These are phyloP conservation scores for Grus americana DNA, from an alignment of 2,113 vertebrate genomes.

Conservation along the genomic window DNA sequence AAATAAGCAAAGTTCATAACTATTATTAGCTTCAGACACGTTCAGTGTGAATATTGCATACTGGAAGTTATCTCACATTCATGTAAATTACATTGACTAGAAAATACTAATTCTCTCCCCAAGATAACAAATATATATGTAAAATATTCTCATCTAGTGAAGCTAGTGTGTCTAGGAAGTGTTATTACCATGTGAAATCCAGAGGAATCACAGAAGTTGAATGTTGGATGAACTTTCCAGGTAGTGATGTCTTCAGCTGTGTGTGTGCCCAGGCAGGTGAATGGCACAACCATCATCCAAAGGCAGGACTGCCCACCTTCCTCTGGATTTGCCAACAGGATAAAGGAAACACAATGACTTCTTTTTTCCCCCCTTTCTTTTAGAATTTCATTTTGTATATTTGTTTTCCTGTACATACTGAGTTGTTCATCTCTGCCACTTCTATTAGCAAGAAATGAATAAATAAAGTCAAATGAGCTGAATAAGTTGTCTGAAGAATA, in stretches of 20 bases:
- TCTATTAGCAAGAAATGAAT: not conserved
- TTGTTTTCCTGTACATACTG: not conserved
- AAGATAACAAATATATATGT: constrained; percentile 64
- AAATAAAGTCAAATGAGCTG: constrained; percentile 26
- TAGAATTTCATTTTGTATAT: not conserved
- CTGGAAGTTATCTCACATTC: constrained; percentile 56
- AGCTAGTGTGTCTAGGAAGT: not conserved
- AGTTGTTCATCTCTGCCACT: not conserved
- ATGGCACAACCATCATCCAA: not conserved
- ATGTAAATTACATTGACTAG: constrained; percentile 63
- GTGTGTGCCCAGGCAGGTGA: not conserved
- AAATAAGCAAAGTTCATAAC: constrained; percentile 58
- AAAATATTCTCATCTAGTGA: constrained; percentile 57
- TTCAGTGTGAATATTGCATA: constrained; percentile 36
- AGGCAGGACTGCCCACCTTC: not conserved
- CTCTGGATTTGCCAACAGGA: not conserved
- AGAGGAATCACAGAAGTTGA: not conserved
- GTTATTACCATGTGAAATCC: not conserved
- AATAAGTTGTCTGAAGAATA: constrained; percentile 33
- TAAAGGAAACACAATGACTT: not conserved
- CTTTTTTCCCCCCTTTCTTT: not conserved
- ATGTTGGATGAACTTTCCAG: not conserved
- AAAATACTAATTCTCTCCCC: constrained; percentile 70
- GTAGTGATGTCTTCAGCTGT: not conserved
- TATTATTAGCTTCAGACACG: constrained; percentile 55